Evolutionary conservation across 2,113 vertebrate species (phyloP).

Genomic region (Rhizomys pruinosus): DNA sequence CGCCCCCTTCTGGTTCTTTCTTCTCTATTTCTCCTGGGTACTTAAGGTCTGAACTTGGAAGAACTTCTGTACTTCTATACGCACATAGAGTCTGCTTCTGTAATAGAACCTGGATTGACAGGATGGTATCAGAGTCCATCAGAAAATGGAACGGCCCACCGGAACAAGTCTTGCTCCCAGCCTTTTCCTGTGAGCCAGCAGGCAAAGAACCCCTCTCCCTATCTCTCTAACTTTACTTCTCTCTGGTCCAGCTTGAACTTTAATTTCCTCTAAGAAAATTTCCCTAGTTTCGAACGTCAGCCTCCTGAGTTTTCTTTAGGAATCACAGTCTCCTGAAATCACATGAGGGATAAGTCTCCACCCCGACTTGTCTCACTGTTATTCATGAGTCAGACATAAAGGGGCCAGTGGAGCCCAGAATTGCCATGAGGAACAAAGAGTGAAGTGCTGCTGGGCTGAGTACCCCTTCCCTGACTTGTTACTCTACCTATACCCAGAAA

Average conservation of each 20-base stretch:
- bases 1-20: slow-evolving; percentile 65
- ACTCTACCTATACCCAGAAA: not conserved
- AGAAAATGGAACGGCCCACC: rapidly evolving
- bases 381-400: not conserved
- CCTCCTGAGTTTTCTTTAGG: not conserved
- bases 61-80: rapidly evolving
- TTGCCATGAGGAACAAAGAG: not conserved
- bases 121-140: rapidly evolving
- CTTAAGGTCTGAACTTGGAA: not conserved
- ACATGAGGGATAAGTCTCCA: not conserved
- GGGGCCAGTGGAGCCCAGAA: rapidly evolving
- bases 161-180: rapidly evolving
- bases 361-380: too few relatives aligned
- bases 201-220: too few relatives aligned
- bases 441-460: not conserved
- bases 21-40: not conserved
- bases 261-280: not conserved
- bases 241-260: too few relatives aligned
- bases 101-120: rapidly evolving
- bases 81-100: rapidly evolving
- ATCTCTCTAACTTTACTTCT: not conserved
- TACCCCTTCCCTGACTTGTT: rapidly evolving
- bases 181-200: not conserved
- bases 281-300: rapidly evolving
- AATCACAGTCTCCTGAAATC: rapidly evolving